Percentiles rank a stretch among this genome's conserved stretches.
These are phyloP conservation scores for Blastomussa wellsi DNA, from an alignment of 92 coral and sea anemone species.

Conservation along the genomic window DNA sequence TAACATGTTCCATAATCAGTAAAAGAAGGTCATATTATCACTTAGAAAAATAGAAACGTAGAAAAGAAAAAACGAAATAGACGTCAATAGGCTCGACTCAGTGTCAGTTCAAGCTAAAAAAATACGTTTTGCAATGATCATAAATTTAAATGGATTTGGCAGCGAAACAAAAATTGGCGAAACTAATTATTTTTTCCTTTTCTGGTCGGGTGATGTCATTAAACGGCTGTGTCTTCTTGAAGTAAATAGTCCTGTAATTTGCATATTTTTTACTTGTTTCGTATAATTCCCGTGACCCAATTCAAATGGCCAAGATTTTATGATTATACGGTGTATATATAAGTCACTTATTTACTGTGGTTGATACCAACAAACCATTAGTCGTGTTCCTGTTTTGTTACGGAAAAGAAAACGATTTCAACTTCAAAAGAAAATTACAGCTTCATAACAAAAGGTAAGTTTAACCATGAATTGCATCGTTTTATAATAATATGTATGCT, in stretches of 20 bases:
- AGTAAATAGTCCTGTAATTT: constrained; percentile 22
- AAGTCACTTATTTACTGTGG: constrained; percentile 9
- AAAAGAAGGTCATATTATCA: neutral
- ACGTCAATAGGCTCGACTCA: no score
- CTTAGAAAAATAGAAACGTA: no score
- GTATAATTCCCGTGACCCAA: neutral
- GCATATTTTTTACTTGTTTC: constrained; percentile 15
- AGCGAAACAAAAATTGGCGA: neutral
- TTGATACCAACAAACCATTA: neutral
- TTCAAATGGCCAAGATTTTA: neutral
- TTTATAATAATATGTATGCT: neutral
- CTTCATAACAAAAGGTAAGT: neutral
- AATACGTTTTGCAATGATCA: neutral
- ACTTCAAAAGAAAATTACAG: neutral
- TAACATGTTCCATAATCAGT: neutral
- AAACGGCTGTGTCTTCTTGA: constrained; percentile 23
- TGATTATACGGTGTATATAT: neutral
- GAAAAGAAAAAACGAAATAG: no score
- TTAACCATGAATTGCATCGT: neutral
- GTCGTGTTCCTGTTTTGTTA: neutral
- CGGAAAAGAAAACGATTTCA: neutral
- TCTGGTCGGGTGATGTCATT: neutral
- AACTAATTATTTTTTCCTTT: neutral
- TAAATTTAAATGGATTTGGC: neutral
- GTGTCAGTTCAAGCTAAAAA: neutral